These are phyloP conservation scores for Leuciscus idus DNA, from an alignment of 2,113 vertebrate species.

Conservation along the genomic window DNA sequence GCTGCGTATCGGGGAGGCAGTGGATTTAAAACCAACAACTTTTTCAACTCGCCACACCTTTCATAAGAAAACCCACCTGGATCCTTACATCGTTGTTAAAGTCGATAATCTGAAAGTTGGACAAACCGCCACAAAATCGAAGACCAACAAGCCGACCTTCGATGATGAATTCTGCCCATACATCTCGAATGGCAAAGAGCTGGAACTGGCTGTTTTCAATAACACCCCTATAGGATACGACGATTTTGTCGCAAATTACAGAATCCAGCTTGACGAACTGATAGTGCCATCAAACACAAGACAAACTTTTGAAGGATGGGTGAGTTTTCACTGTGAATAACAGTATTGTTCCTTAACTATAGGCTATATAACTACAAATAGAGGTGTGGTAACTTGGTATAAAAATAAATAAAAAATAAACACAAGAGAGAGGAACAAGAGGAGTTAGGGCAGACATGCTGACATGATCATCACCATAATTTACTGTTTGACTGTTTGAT, in stretches of 20 bases:
- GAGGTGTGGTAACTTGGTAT: too few relatives aligned
- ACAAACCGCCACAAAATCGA: constrained; percentile 91
- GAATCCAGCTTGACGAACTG: constrained; percentile 87
- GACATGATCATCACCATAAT: neutral
- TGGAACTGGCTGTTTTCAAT: constrained; percentile 94
- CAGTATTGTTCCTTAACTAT: neutral
- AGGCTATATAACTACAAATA: too few relatives aligned
- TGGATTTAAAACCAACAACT: constrained; percentile 90
- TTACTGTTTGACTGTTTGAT: too few relatives aligned
- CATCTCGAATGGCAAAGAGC: constrained; percentile 82
- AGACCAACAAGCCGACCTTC: constrained; percentile 90
- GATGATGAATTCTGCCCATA: constrained; percentile 91
- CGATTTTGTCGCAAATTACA: constrained; percentile 97
- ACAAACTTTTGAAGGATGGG: constrained; percentile 93
- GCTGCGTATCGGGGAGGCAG: constrained; percentile 90
- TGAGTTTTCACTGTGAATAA: constrained; percentile 72
- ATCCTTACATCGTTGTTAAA: constrained; percentile 93
- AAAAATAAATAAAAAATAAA: too few relatives aligned
- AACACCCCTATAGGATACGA: constrained; percentile 95
- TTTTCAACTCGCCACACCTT: constrained; percentile 89
- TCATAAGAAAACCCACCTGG: constrained; percentile 83
- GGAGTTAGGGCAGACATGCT: neutral
- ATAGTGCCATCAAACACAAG: constrained; percentile 80
- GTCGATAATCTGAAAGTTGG: constrained; percentile 92
- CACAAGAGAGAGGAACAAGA: neutral